Evolutionary conservation across 2,888 invertebrate genomes (phyloP).

Genomic region (Heliconius charithonia): DNA sequence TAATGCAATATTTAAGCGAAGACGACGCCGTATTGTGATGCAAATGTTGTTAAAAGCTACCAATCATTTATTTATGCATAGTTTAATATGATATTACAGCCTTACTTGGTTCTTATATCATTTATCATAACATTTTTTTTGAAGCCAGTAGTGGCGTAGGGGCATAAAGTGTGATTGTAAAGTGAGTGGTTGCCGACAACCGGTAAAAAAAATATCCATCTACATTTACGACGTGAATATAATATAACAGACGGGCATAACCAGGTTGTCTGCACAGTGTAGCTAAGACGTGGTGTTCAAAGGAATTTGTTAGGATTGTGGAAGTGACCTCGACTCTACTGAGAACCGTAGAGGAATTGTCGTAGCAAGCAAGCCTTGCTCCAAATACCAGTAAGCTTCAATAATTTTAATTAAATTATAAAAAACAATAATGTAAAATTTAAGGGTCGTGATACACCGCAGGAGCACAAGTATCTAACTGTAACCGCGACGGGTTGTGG

Average conservation of each 20-base stretch:
- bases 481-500: no score
- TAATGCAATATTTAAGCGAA: conserved; percentile 44
- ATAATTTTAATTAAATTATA: neutral
- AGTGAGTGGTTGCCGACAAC: no score
- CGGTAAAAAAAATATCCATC: no score
- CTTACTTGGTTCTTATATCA: no score
- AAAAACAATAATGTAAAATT: no score
- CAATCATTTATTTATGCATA: neutral
- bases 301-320: neutral
- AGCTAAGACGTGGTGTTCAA: neutral
- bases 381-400: conserved; percentile 1
- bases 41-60: conserved; percentile 35
- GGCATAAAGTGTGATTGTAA: no score
- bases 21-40: conserved; percentile 45
- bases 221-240: neutral
- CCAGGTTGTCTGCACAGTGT: neutral
- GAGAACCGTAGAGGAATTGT: conserved; percentile 10
- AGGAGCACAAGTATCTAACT: no score
- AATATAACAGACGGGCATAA: neutral
- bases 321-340: neutral
- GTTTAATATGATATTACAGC: no score
- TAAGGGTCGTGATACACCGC: no score
- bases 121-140: no score
- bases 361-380: conserved; percentile 5
- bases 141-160: no score